phyloP scores from a whole-genome alignment of 2,113 vertebrate species.

The Nothoprocta pentlandii region DNA sequence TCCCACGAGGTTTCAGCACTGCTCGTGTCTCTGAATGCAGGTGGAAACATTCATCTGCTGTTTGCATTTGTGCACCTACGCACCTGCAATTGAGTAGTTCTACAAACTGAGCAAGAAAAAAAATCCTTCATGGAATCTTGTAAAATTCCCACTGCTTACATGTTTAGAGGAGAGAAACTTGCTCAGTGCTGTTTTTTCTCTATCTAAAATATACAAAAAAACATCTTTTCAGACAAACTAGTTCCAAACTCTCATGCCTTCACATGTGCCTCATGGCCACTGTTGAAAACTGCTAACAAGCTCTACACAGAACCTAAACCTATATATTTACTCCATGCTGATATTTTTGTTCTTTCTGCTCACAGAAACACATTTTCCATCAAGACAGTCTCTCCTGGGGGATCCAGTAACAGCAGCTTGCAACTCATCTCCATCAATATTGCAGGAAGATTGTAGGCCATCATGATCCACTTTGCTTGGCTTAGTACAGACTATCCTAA shows the following conservation, averaged over 20 bases:
- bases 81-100: not conserved
- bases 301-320: not conserved
- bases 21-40: not conserved
- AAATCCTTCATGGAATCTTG: not conserved
- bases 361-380: fast-evolving
- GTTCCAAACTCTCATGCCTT: not conserved
- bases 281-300: not conserved
- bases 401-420: fast-evolving
- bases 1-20: not conserved
- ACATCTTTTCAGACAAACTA: not conserved
- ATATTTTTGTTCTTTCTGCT: not conserved
- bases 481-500: not conserved
- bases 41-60: not conserved
- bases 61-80: not conserved
- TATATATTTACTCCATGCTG: not conserved
- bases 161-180: not conserved
- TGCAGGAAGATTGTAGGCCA: not conserved
- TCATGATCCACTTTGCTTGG: not conserved
- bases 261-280: fast-evolving
- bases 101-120: not conserved
- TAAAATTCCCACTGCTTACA: not conserved
- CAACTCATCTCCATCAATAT: not conserved
- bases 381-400: not conserved
- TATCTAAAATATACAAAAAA: not conserved
- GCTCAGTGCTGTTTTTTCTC: not conserved